Base-by-base conservation (phyloP, 2,797 vertebrate genomes). In the Xiphophorus birchmanni region DNA sequence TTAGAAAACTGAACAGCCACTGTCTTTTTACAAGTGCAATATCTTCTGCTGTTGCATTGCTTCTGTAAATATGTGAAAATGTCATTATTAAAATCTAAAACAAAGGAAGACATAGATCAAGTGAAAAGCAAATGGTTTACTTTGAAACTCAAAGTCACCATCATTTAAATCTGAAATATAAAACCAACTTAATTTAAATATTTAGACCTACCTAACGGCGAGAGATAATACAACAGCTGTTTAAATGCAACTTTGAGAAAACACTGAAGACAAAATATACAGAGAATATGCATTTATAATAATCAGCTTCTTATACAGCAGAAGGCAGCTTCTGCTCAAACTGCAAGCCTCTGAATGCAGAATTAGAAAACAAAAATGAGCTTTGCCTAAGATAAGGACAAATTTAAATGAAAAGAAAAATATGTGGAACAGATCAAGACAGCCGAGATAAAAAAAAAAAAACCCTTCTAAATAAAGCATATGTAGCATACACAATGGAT, bases 401-500 rank as follows among this genome's bases (percentile, higher is more conserved):
- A 42, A 71, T 3, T n/a, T 21, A 7, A 69, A 26, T 26, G 40
- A 44, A 44, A 71, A n/a, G 10, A 44, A 15, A 26, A 26, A 69
- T 13, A 42, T 69, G 65, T 69, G 37, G 23, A 71, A n/a, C 11
- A 44, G 40, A 71, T 71, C 40, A 71, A 40, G 63, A 67, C 63
- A 67, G 63, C 63, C 8, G 15, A 67, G 63, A 23, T 40, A 1
- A 37, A 40, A 67, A 65, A 65, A 65, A 65, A 56, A 50, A 50
- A 50, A 21, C 1, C 23, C 54, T 54, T 54, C 35, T 71, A 44
- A 71, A 71, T 44, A 6, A 71, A 44, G 67, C 10, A 71, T 44
- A n/a, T n/a, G n/a, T n/a, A n/a, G n/a, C n/a, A n/a, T n/a, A 71
- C 40, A n/a, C 67, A 71, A 71, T 71, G 40, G 67, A 15, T 44